Base-by-base conservation (phyloP, 2,888 invertebrate species). In the Latrodectus hesperus region DNA sequence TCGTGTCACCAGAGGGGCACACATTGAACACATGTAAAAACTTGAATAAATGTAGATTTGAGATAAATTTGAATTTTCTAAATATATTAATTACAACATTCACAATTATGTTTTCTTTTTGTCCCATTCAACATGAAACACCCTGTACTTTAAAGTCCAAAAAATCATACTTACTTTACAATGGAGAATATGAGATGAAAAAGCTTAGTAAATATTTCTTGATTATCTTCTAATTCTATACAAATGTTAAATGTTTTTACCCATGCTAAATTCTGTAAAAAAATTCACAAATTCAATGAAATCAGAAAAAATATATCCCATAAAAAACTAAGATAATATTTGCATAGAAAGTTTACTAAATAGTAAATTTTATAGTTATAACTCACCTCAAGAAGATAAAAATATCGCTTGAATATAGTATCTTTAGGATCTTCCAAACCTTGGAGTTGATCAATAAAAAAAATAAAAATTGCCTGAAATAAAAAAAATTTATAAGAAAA, bases 171-270 rank as follows among this genome's bases (percentile, higher is more conserved):
- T 95, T 92, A 97, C 97, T 98, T 98, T 91, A 99, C 97, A 92
- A 98, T 98, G 93, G 95, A 96, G 92, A 99, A 99, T 95, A 99
- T 97, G 80, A 98, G 94, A 84, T 96, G 95, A 93, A 98, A 99
- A 2, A 99, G 94, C 16, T 96, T 96, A 91, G 97, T 97, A 93
- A 99, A 98, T 91, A 99, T 98, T 92, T 98, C 98, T 92, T 98
- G 98, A 91, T 97, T 98, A 93, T 99, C 98, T 92, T 99, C 99
- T 86, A 99, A 93, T 92, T 99, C 99, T 92, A 99, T 97, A 92
- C 98, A 99, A 96, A 99, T 99, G 93, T 99, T 99, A 93, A 99
- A 99, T 0, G 98, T 98, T 93, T 99, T 99, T 64, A 99, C 98
- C 92, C 98, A 98, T 0, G 98, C 98, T 91, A 99, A 93, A 93